Evolutionary conservation across 2,113 vertebrate genomes (phyloP).

Genomic region (Siniperca knerii): DNA sequence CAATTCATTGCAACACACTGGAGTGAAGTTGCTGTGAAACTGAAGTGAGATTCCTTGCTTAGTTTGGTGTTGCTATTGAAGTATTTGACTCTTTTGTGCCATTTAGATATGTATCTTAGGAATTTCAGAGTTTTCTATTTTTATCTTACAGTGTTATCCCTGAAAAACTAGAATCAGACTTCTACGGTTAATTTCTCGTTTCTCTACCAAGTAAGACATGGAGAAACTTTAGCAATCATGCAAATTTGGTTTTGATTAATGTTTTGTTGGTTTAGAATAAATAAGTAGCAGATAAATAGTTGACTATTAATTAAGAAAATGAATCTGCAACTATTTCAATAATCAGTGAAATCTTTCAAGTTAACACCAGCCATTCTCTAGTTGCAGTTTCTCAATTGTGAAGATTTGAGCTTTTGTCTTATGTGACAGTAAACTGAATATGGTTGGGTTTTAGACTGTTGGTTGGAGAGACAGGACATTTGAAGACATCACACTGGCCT

Average conservation of each 20-base stretch:
- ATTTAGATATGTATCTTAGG: neutral
- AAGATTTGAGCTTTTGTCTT: neutral
- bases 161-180: neutral
- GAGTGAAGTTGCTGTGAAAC: conserved; percentile 21
- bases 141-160: neutral
- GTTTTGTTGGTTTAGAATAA: neutral
- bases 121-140: neutral
- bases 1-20: conserved; percentile 58
- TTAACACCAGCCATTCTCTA: neutral
- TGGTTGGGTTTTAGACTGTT: neutral
- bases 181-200: neutral
- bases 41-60: conserved; percentile 20
- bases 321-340: neutral
- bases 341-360: neutral
- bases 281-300: neutral
- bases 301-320: neutral
- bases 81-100: neutral
- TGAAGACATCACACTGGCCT: neutral
- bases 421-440: neutral
- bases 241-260: neutral
- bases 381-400: neutral
- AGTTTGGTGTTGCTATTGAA: conserved; percentile 23
- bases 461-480: neutral
- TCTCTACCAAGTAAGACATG: neutral
- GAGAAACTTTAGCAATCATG: no score